Evolutionary conservation across 2,797 vertebrate genomes (phyloP).

Genomic region (Pseudomugil gertrudae): DNA sequence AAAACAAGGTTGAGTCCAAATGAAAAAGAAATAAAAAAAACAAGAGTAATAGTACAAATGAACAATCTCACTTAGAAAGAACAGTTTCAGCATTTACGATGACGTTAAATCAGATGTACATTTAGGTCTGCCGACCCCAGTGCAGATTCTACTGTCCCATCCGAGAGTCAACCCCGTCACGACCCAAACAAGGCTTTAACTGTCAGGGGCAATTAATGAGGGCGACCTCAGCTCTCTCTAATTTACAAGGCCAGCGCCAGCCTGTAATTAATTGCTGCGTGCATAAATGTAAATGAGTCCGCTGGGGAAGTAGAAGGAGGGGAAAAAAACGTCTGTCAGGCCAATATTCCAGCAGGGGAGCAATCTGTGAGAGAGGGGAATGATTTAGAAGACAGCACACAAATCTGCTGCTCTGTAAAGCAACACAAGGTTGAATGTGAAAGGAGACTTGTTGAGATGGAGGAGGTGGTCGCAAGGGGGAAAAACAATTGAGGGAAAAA

Average conservation of each 20-base stretch:
- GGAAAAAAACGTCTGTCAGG: conserved; percentile 53
- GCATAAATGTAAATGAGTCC: conserved; percentile 81
- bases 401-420: conserved; percentile 70
- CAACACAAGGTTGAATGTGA: conserved; percentile 28
- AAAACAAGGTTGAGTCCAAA: background rate
- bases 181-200: conserved; percentile 73
- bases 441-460: conserved; percentile 44
- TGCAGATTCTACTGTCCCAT: conserved; percentile 31
- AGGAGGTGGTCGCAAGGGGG: conserved; percentile 40
- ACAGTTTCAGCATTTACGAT: conserved; percentile 24
- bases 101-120: conserved; percentile 53
- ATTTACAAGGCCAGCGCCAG: conserved; percentile 75
- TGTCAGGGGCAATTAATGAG: conserved; percentile 76
- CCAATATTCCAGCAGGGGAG: conserved; percentile 74
- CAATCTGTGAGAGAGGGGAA: conserved; percentile 79
- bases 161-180: conserved; percentile 61
- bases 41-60: conserved; percentile 10
- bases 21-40: background rate
- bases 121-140: conserved; percentile 24
- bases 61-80: conserved; percentile 31
- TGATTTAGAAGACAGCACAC: conserved; percentile 77
- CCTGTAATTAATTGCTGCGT: conserved; percentile 78
- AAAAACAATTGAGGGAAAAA: conserved; percentile 25
- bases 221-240: conserved; percentile 66
- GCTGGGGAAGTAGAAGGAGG: conserved; percentile 50